phyloP scores from a whole-genome alignment of 2,888 invertebrate species.

The Nomada flava region DNA sequence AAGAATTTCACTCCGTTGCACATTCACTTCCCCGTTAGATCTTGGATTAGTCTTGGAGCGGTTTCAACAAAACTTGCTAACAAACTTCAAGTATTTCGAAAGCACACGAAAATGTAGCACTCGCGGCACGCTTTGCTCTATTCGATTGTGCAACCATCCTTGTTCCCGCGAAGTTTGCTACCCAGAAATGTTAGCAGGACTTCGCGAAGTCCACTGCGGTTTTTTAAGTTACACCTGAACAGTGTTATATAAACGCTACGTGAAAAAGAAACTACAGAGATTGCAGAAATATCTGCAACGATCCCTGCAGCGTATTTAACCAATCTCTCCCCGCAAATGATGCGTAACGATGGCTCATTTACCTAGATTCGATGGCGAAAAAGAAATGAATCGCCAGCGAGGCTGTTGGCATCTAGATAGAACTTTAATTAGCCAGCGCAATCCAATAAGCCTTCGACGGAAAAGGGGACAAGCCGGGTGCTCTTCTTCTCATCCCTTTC shows the following conservation, averaged over 20 bases:
- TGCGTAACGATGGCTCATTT: conserved; percentile 2
- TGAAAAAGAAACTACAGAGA: too few relatives aligned
- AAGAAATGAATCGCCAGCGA: conserved; percentile 27
- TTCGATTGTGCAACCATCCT: too few relatives aligned
- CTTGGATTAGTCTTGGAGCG: background rate
- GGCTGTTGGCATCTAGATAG: conserved; percentile 48
- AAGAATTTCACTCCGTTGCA: background rate
- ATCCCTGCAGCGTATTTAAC: too few relatives aligned
- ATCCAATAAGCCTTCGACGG: conserved; percentile 40
- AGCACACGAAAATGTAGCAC: too few relatives aligned
- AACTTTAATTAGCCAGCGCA: conserved; percentile 41
- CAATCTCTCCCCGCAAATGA: background rate
- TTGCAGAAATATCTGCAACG: too few relatives aligned
- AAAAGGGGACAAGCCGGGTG: background rate
- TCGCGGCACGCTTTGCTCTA: too few relatives aligned
- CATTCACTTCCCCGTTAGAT: background rate
- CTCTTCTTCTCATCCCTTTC: conserved; percentile 5
- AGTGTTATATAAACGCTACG: too few relatives aligned
- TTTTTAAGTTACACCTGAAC: background rate
- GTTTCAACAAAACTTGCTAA: background rate
- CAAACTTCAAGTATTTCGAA: too few relatives aligned
- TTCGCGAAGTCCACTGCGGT: background rate
- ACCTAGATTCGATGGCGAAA: conserved; percentile 18
- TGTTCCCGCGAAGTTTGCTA: background rate
- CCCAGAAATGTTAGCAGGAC: background rate